Conservation (phyloP, 1,140 invertebrate genomes). For the Pogonus chalceus region DNA sequence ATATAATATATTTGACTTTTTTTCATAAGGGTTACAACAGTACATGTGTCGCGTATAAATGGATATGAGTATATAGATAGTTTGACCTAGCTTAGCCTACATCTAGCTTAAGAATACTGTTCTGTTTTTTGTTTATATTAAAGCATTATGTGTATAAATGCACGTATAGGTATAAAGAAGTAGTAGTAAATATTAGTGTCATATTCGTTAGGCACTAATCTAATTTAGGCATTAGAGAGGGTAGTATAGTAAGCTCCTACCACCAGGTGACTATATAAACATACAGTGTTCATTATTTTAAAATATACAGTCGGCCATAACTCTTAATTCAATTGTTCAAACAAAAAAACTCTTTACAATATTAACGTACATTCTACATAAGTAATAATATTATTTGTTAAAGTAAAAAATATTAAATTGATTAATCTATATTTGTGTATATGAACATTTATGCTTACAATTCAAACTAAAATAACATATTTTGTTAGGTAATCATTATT, state of each 20-base stretch:
- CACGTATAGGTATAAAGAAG: conserved; percentile 18
- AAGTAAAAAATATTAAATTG: too few species aligned
- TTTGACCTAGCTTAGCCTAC: conserved; percentile 5
- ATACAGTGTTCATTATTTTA: background rate
- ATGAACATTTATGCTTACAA: too few species aligned
- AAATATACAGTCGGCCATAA: background rate
- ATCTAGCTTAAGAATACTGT: conserved; percentile 13
- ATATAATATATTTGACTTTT: background rate
- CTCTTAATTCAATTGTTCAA: background rate
- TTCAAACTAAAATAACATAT: too few species aligned
- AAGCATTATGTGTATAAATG: conserved; percentile 10
- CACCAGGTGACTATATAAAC: conserved; percentile 8
- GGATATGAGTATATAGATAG: conserved; percentile 9
- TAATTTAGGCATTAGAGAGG: conserved; percentile 17
- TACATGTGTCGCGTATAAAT: conserved; percentile 17
- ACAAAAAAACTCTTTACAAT: conserved; percentile 8
- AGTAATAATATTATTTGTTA: conserved; percentile 2
- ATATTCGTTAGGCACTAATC: conserved; percentile 28
- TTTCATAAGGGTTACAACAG: conserved; percentile 16
- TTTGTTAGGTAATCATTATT: too few species aligned
- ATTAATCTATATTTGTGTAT: too few species aligned
- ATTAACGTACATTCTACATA: conserved; percentile 19
- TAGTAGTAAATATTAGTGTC: conserved; percentile 21
- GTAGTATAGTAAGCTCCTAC: conserved; percentile 14
- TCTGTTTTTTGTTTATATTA: conserved; percentile 14